Evolutionary conservation across 1,140 invertebrate species (phyloP).

Genomic region (Leptinotarsa lineolata): DNA sequence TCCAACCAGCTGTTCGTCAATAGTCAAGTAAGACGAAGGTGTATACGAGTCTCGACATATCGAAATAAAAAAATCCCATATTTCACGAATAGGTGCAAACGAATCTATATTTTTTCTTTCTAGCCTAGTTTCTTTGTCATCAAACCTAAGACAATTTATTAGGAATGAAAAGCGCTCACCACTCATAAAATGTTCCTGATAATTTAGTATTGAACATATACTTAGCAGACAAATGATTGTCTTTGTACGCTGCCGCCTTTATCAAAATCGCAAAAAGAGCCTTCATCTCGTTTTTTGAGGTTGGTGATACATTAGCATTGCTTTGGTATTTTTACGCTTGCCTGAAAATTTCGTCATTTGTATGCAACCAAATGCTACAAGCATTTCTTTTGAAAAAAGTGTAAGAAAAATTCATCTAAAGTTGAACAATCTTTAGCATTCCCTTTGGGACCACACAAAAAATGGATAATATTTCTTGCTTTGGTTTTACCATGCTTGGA

Average conservation of each 20-base stretch:
- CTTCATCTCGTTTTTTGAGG: constrained; percentile 34
- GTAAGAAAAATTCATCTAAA: neutral
- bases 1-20: constrained; percentile 41
- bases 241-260: constrained; percentile 40
- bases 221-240: constrained; percentile 44
- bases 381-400: constrained; percentile 20
- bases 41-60: constrained; percentile 45
- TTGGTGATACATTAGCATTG: constrained; percentile 23
- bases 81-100: no score
- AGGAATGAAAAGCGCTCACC: constrained; percentile 52
- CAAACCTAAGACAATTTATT: constrained; percentile 50
- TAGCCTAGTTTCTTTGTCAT: constrained; percentile 46
- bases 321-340: constrained; percentile 1
- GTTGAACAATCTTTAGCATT: neutral
- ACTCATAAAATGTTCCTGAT: constrained; percentile 40
- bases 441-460: constrained; percentile 15
- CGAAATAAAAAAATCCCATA: constrained; percentile 50
- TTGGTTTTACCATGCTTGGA: neutral
- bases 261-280: constrained; percentile 43
- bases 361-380: constrained; percentile 13
- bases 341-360: constrained; percentile 17
- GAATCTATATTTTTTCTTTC: no score
- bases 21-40: constrained; percentile 35
- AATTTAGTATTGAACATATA: constrained; percentile 42
- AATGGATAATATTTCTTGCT: constrained; percentile 25